Percentiles rank a stretch among this genome's conserved stretches.
phyloP scores from a whole-genome alignment of 2,888 invertebrate species.

The Carabus problematicus region DNA sequence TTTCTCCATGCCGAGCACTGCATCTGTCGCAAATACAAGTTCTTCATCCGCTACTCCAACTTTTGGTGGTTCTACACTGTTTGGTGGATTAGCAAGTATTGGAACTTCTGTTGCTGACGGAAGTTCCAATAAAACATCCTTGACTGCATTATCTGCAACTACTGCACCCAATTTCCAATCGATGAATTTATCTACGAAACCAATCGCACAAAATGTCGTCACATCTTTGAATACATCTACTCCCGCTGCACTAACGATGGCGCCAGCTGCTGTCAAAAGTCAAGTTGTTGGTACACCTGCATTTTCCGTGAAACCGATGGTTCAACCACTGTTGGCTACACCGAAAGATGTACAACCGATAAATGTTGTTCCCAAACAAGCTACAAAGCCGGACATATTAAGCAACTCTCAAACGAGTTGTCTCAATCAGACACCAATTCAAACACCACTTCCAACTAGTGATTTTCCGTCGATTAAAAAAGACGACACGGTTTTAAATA shows the following conservation, averaged over 20 bases:
- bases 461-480: conserved; percentile 25
- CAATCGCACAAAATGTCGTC: too few relatives aligned
- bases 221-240: background rate
- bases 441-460: background rate
- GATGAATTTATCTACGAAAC: background rate
- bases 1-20: background rate
- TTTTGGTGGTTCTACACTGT: too few relatives aligned
- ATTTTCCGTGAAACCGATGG: background rate
- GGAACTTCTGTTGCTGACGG: background rate
- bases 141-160: background rate
- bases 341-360: conserved; percentile 16
- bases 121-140: background rate
- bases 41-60: too few relatives aligned
- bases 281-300: background rate
- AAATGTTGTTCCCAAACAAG: background rate
- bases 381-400: conserved; percentile 20
- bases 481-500: conserved; percentile 58
- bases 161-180: background rate
- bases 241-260: background rate
- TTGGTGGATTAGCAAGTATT: background rate
- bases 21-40: background rate
- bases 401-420: background rate
- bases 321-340: conserved; percentile 23
- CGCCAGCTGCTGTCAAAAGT: background rate
- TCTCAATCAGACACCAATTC: conserved; percentile 3